Evolutionary conservation across 1,140 invertebrate genomes (phyloP), one percentile per base, ranked within the genome.

Genomic region (Monomorium pharaonis): DNA sequence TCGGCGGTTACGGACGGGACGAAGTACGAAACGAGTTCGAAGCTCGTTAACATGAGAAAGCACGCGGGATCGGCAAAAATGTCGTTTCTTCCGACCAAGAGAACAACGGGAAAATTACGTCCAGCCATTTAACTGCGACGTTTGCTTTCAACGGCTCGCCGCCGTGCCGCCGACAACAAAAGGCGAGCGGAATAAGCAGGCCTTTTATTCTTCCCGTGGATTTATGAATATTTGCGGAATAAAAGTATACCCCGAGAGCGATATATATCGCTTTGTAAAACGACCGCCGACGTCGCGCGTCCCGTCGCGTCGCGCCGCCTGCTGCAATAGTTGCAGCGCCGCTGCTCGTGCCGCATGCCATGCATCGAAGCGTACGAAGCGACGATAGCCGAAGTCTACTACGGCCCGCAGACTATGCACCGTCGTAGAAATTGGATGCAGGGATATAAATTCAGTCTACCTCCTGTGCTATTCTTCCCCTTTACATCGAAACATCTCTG

Each of bases 51-150:
- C 77, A 85, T 78, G 65, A 77, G 83, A 85, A 85, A 78, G 63
- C 76, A 86, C 56, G 24, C 76, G 44, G 75, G 33, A 83, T 83
- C 80, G 84, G 77, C 77, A 81, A 81, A 86, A 86, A 80, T 81
- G 84, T 86, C 84, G 84, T 86, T 86, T 70, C 84, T 81, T 86
- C 77, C 77, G 63, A 81, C 65, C 84, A 69, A 42, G 65, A 60
- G 84, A 81, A 78, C 84, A 86, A 86, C 77, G 75, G 84, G 63
- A 78, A 85, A 78, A 85, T 85, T 85, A 85, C 84, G 84, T 85
- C 54, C 84, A 85, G 84, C 84, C 84, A 85, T 85, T 85, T 85
- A 85, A 85, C 63, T 80, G 75, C 84, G 75, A 65, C 76, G 75
- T 69, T 76, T 77, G 70, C 81, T 75, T 84, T 76, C 74, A 76